Evolutionary conservation across 1,140 invertebrate species (phyloP).

Genomic region (Batillaria attramentaria): DNA sequence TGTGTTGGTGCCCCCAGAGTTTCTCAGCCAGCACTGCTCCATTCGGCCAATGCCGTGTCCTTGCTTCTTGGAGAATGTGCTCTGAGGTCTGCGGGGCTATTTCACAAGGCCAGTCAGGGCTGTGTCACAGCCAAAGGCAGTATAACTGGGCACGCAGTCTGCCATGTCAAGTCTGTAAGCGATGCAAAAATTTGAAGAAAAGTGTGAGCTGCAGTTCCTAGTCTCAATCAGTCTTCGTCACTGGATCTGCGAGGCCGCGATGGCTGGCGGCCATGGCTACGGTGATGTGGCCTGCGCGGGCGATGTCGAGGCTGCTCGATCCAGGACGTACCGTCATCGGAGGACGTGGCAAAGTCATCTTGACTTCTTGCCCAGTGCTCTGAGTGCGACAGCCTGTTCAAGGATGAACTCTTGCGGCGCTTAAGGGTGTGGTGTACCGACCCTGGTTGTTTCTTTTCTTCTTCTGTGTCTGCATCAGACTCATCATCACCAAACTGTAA

Average conservation of each 20-base stretch:
- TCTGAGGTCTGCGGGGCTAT: no score
- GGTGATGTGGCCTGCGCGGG: neutral
- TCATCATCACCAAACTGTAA: slow-evolving; percentile 1
- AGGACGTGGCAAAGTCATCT: neutral
- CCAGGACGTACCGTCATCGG: neutral
- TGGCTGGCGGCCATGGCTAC: no score
- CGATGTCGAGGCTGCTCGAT: neutral
- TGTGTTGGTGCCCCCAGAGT: no score
- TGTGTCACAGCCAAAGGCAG: neutral
- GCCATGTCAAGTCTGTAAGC: neutral
- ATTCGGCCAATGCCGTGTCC: no score
- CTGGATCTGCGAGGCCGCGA: neutral
- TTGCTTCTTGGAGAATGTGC: no score
- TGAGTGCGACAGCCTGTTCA: slow-evolving; percentile 21
- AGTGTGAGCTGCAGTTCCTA: neutral
- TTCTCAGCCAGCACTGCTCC: no score
- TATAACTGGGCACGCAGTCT: neutral
- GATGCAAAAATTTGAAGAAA: neutral
- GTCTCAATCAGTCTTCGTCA: no score
- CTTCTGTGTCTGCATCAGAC: slow-evolving; percentile 7
- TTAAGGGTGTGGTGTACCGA: neutral
- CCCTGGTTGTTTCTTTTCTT: neutral
- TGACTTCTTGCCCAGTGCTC: neutral
- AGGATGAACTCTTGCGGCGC: neutral
- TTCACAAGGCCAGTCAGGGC: neutral